phyloP scores from a whole-genome alignment of 2,797 vertebrate species.

The Podargus strigoides region DNA sequence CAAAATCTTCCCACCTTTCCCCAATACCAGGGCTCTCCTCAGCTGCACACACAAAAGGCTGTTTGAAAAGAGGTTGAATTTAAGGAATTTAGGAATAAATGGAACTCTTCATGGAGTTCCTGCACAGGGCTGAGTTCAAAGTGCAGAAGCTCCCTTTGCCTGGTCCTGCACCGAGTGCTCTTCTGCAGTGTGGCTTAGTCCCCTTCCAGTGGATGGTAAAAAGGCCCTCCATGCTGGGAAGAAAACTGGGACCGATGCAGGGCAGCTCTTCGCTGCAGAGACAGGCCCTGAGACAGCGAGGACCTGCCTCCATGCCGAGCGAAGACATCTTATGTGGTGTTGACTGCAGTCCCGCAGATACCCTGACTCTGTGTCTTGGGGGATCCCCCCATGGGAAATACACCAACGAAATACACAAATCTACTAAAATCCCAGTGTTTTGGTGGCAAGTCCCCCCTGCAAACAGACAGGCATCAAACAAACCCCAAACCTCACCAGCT shows the following conservation, averaged over 20 bases:
- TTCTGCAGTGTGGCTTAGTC: background rate
- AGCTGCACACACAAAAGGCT: background rate
- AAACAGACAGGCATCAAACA: background rate
- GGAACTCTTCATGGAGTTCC: background rate
- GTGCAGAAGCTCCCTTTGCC: background rate
- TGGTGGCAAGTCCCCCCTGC: background rate
- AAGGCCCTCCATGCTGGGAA: background rate
- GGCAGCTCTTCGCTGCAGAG: background rate
- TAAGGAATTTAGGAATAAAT: background rate
- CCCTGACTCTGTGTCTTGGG: background rate
- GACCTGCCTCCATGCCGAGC: background rate
- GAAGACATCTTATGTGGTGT: background rate
- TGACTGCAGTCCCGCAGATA: background rate
- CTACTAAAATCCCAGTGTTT: background rate
- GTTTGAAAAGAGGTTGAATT: background rate
- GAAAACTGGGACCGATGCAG: background rate
- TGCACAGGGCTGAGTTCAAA: background rate
- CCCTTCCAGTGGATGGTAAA: background rate
- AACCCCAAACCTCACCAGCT: background rate
- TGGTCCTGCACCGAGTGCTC: accelerated
- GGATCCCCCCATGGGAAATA: background rate
- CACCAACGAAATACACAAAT: background rate
- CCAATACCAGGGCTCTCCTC: background rate
- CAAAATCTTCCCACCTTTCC: background rate
- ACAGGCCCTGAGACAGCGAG: background rate